Evolutionary conservation across 2,797 vertebrate genomes (phyloP), one percentile per base, ranked within the genome.

Genomic region (Myiotriccus ornatus): DNA sequence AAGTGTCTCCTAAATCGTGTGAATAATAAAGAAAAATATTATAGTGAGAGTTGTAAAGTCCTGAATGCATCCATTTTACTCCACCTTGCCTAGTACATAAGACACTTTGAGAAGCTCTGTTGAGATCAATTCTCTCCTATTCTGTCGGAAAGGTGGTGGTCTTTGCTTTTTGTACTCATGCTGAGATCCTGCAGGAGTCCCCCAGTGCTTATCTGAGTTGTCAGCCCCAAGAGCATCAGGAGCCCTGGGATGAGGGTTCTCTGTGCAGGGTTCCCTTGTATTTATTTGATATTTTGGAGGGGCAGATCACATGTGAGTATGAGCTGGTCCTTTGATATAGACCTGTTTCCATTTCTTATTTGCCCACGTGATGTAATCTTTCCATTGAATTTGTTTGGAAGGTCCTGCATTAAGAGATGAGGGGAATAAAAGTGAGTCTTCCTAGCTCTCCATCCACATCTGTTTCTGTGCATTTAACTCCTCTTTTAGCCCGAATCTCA

Each of bases 331-430:
- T 32, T 76, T 25, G 7, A 10, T 53, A 18, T 5, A 39, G 49
- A 77, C 28, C 10, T 37, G 19, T 13, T 44, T 89, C 74, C 2
- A 1, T 14, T 60, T 90, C 56, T 76, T 25, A 8, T 32, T 64
- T 79, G 59, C 34, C 64, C 9, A 1, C 43, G 27, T 0, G 0
- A 3, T 21, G 22, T 22, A 34, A 27, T 65, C 9, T 10, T 87
- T 67, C 30, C 23, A 4, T 2, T 63, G 44, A 63, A 35, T 67
- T 74, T 59, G 7, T 80, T 63, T 80, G 75, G 63, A 87, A 64
- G 32, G 34, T 34, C 22, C 46, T 87, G 34, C 52, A 59, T 37
- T 53, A 16, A 50, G 32, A 55, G 34, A 49, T 1, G 5, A 55
- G 16, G 3, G 25, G 17, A 28, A 37, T 59, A 12, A 6, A 3